Base-by-base conservation (phyloP, 92 coral and sea anemone genomes). In the Epizoanthus illoricatus region DNA sequence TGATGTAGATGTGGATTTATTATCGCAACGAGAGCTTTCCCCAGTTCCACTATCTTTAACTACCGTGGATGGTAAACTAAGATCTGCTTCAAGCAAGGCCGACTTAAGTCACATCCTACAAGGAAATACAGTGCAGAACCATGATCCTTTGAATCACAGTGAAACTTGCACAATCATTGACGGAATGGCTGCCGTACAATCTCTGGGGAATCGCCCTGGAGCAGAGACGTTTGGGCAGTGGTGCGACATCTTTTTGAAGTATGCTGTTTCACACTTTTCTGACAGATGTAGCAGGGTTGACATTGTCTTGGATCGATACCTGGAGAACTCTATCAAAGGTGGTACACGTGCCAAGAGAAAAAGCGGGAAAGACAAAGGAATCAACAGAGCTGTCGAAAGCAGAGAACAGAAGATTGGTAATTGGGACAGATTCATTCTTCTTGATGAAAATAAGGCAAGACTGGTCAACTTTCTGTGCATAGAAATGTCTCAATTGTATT, bases 401-500 rank as follows among this genome's bases (percentile, higher is more conserved):
- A 88, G 83, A 69, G 86, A 87, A 74, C 90, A 85, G 84, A 79
- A 62, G 65, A 85, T 88, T 82, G 94, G 90, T 45, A 85, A 79
- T 68, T 88, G 91, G 91, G 87, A 82, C 17, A 90, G 87, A 78
- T 88, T 91, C 66, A 85, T 88, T 73, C 84, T 85, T 63, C 42
- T 89, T 4, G 90, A 71, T 24, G 90, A 89, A 16, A 90, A 86
- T 84, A 86, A 86, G 88, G 90, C 93, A 20, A 87, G 87, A 24
- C 71, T 87, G 45, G 84, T 83, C 85, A 36, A 65, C 15, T 87
- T 87, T 67, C 74, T 87, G 65, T 81, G 36, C 18, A 65, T 69
- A 70, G 49, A 82, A 40, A 70, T 82, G 18, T 39, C 43, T 52
- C 23, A 39, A 74, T 20, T 11, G 36, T 87, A 79, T 55, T 7